Percentiles rank a stretch among this genome's conserved stretches.
Evolutionary conservation across 2,113 vertebrate genomes (phyloP).

Genomic region (Condylura cristata): DNA sequence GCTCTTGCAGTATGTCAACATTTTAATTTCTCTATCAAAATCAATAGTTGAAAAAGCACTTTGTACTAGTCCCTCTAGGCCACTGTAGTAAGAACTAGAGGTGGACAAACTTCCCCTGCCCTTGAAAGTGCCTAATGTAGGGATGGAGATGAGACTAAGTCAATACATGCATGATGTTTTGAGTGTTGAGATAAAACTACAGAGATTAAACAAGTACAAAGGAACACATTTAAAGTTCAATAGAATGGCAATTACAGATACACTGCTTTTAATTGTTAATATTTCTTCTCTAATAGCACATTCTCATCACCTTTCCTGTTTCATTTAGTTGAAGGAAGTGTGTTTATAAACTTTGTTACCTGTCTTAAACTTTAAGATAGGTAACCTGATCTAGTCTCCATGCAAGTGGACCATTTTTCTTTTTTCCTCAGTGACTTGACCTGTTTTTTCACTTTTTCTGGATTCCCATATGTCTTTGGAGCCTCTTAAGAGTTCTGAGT

Average conservation of each 20-base stretch:
- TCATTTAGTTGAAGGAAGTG: neutral
- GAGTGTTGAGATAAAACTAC: neutral
- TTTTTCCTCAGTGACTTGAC: constrained; percentile 42
- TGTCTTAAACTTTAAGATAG: neutral
- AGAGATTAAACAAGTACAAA: neutral
- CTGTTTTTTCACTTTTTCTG: constrained; percentile 9
- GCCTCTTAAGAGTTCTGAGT: neutral
- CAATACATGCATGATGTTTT: neutral
- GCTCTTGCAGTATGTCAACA: accelerated
- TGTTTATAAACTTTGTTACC: neutral
- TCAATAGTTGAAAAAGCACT: neutral
- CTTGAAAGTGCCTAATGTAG: neutral
- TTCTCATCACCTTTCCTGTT: neutral
- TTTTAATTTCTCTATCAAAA: neutral
- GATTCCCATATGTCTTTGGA: constrained; percentile 7
- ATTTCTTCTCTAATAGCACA: neutral
- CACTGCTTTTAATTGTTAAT: neutral
- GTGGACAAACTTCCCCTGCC: neutral
- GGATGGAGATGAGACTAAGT: neutral
- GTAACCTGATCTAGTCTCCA: neutral
- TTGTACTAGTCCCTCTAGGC: neutral
- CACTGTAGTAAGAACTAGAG: neutral
- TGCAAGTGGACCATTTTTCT: neutral
- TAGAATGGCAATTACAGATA: neutral
- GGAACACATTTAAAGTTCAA: neutral